Base-by-base conservation (phyloP, 2,113 vertebrate species). In the Theristicus caerulescens region DNA sequence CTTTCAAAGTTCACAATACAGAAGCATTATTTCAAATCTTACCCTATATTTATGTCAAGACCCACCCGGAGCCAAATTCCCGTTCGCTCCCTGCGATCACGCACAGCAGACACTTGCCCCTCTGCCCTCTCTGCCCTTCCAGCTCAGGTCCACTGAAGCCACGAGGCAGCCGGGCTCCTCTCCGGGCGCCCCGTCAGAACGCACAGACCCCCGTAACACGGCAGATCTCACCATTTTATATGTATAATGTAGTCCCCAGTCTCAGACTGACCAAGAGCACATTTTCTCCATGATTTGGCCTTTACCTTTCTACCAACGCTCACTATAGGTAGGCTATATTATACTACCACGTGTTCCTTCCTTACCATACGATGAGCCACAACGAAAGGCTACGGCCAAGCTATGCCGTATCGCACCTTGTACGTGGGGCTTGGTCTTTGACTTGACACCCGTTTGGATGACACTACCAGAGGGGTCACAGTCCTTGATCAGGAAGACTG, bases 351-450 rank as follows among this genome's bases (percentile, higher is more conserved):
- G 10, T 19, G 7, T 11, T 29, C n/a, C 18, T 13, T 25, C 11
- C 22, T 17, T 19, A 14, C 24, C 21, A 10, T 3, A 24, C 1
- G 52, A 25, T 24, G 34, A 47, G 40, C 15, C 58, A 55, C 38
- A 16, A 4, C 31, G 15, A 36, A 47, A 65, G 25, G 40, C 47
- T n/a, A 34, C 3, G 6, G 55, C 38, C 49, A 46, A 16, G 24
- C 36, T 5, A 10, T 3, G 5, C 36, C 4, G 10, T 10, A 20
- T 12, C 1, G 2, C 7, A 38, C 44, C 22, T 21, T 5, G 9
- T 5, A 14, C 11, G 3, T 1, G 1, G 52, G 8, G 26, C 42
- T 52, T 36, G 12, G 22, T 12, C 46, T 9, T 9, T 25, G 32
- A 36, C 70, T 32, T 3, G 3, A 65, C 44, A 15, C 51, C 54